Base-by-base conservation (phyloP, 2,113 vertebrate genomes). In the Crotophaga sulcirostris region DNA sequence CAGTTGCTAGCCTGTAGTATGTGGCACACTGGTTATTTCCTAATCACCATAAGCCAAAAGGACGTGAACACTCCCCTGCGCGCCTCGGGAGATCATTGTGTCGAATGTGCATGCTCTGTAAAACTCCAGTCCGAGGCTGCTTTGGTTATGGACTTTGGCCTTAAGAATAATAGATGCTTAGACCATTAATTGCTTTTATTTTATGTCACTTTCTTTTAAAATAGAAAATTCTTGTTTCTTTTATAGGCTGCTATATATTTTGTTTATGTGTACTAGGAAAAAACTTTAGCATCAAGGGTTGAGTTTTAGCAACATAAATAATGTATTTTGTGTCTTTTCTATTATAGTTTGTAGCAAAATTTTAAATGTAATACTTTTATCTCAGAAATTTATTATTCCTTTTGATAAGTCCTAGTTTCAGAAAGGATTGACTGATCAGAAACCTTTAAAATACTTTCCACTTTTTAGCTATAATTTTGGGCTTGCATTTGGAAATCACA, bases 281-380 rank as follows among this genome's bases (percentile, higher is more conserved):
- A 24, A 93, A 90, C n/a, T 94, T 93, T 17, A 96, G 55, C 78
- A 68, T 56, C 69, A 51, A 92, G 86, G 64, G 87, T 69, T 91
- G 88, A 91, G 79, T 95, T 92, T 96, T 95, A 96, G 95, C 72
- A 92, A 91, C 87, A 90, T 96, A 97, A 98, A 96, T 95, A 96
- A 97, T 23, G 20, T 74, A n/a, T 67, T 93, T 86, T 85, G 23
- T 40, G 44, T 70, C 87, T 95, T 96, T 97, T 95, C 82, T 92
- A 72, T 94, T 97, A 87, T 26, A 84, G 76, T 89, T 95, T 45
- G 29, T 93, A 92, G 92, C 85, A 96, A 86, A 94, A 89, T 33
- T 80, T 89, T 80, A 90, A 94, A 88, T 59, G 52, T 78, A 81
- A 60, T 90, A 66, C 93, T 96, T 94, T 96, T 88, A 62, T 96